A percentile compares a stretch with the other conserved stretches of the same genome.
Conservation (phyloP, 2,797 vertebrate genomes). For the Sebastes flavidus region DNA sequence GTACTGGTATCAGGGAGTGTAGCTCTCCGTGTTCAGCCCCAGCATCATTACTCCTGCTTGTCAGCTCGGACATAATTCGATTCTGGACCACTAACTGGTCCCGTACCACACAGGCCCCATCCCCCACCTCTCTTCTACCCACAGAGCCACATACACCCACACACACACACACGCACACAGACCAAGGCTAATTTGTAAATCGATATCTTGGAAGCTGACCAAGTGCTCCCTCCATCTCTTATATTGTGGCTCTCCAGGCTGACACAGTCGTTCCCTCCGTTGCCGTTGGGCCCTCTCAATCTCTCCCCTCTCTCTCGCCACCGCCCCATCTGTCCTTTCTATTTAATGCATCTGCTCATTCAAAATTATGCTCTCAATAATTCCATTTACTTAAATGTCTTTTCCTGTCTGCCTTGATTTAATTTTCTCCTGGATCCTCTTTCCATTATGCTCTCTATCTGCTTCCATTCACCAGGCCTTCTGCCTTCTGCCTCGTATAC, state of each 20-base stretch:
- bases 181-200: constrained; percentile 66
- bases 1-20: background rate
- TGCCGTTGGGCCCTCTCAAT: background rate
- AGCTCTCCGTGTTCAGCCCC: constrained; percentile 4
- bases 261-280: background rate
- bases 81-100: constrained; percentile 66
- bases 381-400: constrained; percentile 66
- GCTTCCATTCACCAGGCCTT: background rate
- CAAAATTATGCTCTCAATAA: constrained; percentile 50
- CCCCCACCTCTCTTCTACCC: constrained; percentile 8
- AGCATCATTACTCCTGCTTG: constrained; percentile 46
- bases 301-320: constrained; percentile 22
- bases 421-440: constrained; percentile 37
- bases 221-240: constrained; percentile 56
- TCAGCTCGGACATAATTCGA: constrained; percentile 61
- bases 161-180: constrained; percentile 18
- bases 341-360: constrained; percentile 43
- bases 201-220: constrained; percentile 59
- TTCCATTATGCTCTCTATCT: constrained; percentile 24
- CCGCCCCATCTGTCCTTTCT: constrained; percentile 33
- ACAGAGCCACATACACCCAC: constrained; percentile 4
- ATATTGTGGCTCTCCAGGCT: constrained; percentile 38
- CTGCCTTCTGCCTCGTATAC: background rate
- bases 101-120: background rate
- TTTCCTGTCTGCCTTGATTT: constrained; percentile 55